phyloP scores from a whole-genome alignment of 1,140 invertebrate genomes.

The Euwallacea fornicatus region DNA sequence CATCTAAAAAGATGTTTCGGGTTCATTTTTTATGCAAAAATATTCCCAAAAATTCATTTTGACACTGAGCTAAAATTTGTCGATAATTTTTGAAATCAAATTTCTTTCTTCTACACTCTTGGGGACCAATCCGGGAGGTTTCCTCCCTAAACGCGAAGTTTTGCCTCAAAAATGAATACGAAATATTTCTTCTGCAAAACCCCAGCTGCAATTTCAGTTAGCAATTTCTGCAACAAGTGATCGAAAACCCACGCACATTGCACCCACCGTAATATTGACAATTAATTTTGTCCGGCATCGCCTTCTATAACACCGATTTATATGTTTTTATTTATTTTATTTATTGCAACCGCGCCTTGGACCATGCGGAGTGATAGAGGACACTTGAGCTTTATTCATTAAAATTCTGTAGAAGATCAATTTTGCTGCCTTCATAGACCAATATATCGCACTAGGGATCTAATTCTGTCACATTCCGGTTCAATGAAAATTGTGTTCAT shows the following conservation, averaged over 20 bases:
- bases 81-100: too few species aligned
- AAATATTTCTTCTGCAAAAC: too few species aligned
- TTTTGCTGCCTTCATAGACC: background rate
- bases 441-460: background rate
- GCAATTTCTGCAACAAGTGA: constrained; percentile 29
- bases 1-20: too few species aligned
- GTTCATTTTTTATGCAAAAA: too few species aligned
- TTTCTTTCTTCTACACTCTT: too few species aligned
- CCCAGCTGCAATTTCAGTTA: background rate
- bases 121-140: too few species aligned
- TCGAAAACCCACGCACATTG: constrained; percentile 16
- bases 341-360: constrained; percentile 8
- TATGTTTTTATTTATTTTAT: constrained; percentile 28
- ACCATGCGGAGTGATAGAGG: constrained; percentile 12
- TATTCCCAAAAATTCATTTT: too few species aligned
- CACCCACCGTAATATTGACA: constrained; percentile 30
- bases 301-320: constrained; percentile 25
- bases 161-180: too few species aligned
- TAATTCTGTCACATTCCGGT: background rate
- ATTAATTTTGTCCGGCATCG: constrained; percentile 30
- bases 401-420: background rate
- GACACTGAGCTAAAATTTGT: too few species aligned
- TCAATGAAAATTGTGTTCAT: background rate
- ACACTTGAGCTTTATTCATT: background rate
- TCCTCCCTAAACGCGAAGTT: too few species aligned